phyloP scores from a whole-genome alignment of 1,140 invertebrate species.

The Lanistes nyassanus region DNA sequence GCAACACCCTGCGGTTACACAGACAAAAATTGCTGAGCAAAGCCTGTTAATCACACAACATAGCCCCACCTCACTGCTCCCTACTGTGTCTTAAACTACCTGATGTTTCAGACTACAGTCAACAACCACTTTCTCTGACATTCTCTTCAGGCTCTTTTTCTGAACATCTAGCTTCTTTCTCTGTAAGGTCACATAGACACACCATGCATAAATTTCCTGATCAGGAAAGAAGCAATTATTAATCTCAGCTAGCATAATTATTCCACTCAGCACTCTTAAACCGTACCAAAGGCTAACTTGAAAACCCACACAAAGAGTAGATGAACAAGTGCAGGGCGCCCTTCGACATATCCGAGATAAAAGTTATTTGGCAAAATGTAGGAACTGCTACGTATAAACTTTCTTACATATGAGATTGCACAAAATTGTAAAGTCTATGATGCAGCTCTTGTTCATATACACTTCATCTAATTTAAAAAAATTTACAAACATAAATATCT shows the following conservation, averaged over 20 bases:
- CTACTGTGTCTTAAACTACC: background rate
- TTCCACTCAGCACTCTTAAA: too few species aligned
- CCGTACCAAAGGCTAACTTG: background rate
- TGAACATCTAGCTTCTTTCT: too few species aligned
- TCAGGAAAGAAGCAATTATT: too few species aligned
- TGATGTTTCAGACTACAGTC: background rate
- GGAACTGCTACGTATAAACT: background rate
- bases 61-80: background rate
- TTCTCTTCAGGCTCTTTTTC: too few species aligned
- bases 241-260: too few species aligned
- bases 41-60: constrained; percentile 4
- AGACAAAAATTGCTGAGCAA: constrained; percentile 19
- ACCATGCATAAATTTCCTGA: too few species aligned
- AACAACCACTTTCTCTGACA: too few species aligned
- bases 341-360: background rate
- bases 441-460: background rate
- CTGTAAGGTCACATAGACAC: too few species aligned
- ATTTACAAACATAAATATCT: background rate
- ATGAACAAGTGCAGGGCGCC: constrained; percentile 13
- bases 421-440: background rate
- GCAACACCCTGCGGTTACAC: constrained; percentile 19
- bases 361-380: background rate
- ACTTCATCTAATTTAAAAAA: background rate
- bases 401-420: background rate
- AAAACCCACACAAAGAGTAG: constrained; percentile 27